Percentiles rank a stretch among this genome's conserved stretches.
Conservation (phyloP, 2,888 invertebrate genomes). For the Euclidia mi region DNA sequence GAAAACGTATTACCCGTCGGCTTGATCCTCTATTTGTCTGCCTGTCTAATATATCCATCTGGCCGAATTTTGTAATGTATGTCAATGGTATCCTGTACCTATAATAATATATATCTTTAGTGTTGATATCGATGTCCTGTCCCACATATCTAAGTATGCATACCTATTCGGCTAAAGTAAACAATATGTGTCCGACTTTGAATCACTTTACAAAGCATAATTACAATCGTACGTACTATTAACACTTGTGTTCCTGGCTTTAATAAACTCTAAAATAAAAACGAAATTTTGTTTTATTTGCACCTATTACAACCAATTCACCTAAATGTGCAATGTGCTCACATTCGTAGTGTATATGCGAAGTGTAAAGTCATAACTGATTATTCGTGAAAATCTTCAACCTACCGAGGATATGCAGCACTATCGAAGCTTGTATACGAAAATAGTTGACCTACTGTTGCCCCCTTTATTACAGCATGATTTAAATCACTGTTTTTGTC, state of each 20-base stretch:
- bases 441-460: too few species aligned
- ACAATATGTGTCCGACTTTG: constrained; percentile 49
- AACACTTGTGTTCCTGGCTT: constrained; percentile 86
- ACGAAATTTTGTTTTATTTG: constrained; percentile 34
- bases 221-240: constrained; percentile 64
- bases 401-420: too few species aligned
- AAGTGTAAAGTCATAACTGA: too few species aligned
- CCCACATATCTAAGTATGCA: constrained; percentile 38
- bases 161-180: constrained; percentile 31
- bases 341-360: too few species aligned
- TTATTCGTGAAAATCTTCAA: too few species aligned
- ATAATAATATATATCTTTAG: constrained; percentile 40
- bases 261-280: constrained; percentile 78
- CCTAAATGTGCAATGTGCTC: too few species aligned
- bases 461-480: too few species aligned
- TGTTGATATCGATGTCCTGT: constrained; percentile 47
- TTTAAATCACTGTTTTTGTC: too few species aligned
- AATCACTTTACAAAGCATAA: constrained; percentile 58
- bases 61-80: constrained; percentile 30
- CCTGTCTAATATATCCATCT: constrained; percentile 34
- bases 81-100: too few species aligned
- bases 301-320: too few species aligned
- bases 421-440: too few species aligned
- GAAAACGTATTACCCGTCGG: constrained; percentile 5
- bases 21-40: constrained; percentile 21